phyloP scores from a whole-genome alignment of 2,113 vertebrate genomes.

The Marcusenius ussheri region DNA sequence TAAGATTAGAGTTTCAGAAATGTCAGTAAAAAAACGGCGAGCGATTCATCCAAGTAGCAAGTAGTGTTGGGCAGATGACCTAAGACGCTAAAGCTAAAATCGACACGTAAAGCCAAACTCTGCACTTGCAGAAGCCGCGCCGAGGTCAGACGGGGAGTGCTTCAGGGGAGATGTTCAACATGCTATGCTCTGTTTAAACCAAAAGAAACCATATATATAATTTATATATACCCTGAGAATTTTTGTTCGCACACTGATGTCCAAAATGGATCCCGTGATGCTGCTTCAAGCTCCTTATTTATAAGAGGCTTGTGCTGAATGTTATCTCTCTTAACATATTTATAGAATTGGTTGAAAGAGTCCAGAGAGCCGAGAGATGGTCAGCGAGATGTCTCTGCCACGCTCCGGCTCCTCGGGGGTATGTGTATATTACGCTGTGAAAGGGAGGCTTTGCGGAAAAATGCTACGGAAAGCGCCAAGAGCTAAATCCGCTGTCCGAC shows the following conservation, averaged over 20 bases:
- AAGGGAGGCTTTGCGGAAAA: not conserved
- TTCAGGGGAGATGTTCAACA: constrained; percentile 30
- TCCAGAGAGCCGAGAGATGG: not conserved
- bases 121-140: not conserved
- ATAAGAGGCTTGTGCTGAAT: not conserved
- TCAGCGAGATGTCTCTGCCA: not conserved
- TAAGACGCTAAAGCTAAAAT: constrained; percentile 6
- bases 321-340: not conserved
- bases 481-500: not conserved
- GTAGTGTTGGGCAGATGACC: constrained; percentile 26
- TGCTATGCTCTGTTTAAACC: constrained; percentile 25
- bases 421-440: not conserved
- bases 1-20: not conserved
- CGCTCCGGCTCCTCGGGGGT: not conserved
- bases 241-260: not conserved
- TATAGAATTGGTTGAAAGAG: not conserved
- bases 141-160: constrained; percentile 20
- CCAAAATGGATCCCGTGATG: not conserved
- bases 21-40: not conserved
- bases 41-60: not conserved
- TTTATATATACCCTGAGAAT: not conserved
- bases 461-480: not conserved
- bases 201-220: not conserved
- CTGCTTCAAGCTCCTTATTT: not conserved
- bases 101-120: constrained; percentile 15